Conservation (phyloP, 2,797 vertebrate genomes). For the Megalops cyprinoides region DNA sequence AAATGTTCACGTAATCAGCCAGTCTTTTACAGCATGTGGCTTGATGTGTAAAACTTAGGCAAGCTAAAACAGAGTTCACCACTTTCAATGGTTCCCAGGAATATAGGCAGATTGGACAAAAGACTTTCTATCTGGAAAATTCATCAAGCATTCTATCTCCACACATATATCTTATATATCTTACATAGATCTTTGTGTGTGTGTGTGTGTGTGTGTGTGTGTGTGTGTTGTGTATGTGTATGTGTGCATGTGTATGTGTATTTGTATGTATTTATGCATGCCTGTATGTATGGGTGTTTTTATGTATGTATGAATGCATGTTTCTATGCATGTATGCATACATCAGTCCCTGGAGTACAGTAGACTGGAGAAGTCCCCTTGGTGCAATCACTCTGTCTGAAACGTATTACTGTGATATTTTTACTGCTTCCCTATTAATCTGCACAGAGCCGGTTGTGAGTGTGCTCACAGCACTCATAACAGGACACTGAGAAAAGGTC, state of each 20-base stretch:
- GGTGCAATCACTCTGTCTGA: background rate
- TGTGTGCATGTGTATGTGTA: too few species aligned
- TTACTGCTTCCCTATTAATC: slow-evolving; percentile 57
- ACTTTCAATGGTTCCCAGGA: background rate
- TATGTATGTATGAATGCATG: slow-evolving; percentile 62
- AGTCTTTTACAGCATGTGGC: background rate
- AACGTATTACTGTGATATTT: slow-evolving; percentile 12
- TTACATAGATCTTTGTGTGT: too few species aligned
- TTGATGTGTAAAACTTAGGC: background rate
- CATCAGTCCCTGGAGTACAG: slow-evolving; percentile 41
- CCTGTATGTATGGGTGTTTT: background rate
- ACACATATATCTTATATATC: too few species aligned
- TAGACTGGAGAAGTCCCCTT: slow-evolving; percentile 33
- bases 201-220: too few species aligned
- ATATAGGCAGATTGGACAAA: background rate
- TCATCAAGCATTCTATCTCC: too few species aligned
- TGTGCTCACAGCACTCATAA: slow-evolving; percentile 48
- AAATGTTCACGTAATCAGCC: too few species aligned
- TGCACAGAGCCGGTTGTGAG: background rate
- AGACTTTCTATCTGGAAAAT: background rate
- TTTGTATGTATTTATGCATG: background rate
- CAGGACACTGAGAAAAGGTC: slow-evolving; percentile 45
- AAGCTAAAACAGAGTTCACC: background rate
- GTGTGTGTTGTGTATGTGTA: too few species aligned
- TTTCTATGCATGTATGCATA: slow-evolving; percentile 39